Evolutionary conservation across 1,140 invertebrate genomes (phyloP), one percentile per base, ranked within the genome.

Genomic region (Drosophila pectinifera): DNA sequence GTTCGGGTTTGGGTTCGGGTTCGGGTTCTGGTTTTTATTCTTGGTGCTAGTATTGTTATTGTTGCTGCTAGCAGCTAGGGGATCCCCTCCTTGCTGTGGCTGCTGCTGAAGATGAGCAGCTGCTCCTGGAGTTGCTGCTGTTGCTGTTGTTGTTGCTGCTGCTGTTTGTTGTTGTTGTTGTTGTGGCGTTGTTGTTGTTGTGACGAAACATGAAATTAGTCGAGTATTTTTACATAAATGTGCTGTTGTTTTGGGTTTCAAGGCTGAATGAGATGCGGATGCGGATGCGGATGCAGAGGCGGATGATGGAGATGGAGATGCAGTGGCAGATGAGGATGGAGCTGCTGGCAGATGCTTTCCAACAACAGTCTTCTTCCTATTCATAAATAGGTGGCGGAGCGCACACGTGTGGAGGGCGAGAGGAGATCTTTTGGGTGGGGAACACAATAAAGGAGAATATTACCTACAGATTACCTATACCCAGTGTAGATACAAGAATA

Each of bases 151-250:
- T 28, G 36, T 22, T 38, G 26, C 11, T 34, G 58, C 13, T 77
- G 53, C 6, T 53, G 41, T 14, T 73, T 57, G 59, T 49, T 67
- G 53, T 73, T 57, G 59, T 49, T 67, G 53, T 54, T 53, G 77
- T 46, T 65, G 67, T 46, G 11, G 24, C 3, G 48, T 5, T 65
- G 46, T 38, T 77, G 78, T 77, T 24, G 48, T 49, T 49, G 49
- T 62, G 45, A 56, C 67, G 59, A 78, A 39, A 85, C 82, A 85
- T 85, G 82, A 86, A 81, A 85, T 85, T 69, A 86, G 67, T 59
- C 48, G 81, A 85, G 70, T 70, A 70, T 78, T 79, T 80, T 46
- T 56, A 72, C 68, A 72, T 70, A 72, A 70, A 72, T 48, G 65
- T 83, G 58, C 49, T 79, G 75, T 79, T 82, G 58, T 61, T 42